Evolutionary conservation across 2,797 vertebrate genomes (phyloP).

Genomic region (Sebastes flavidus): DNA sequence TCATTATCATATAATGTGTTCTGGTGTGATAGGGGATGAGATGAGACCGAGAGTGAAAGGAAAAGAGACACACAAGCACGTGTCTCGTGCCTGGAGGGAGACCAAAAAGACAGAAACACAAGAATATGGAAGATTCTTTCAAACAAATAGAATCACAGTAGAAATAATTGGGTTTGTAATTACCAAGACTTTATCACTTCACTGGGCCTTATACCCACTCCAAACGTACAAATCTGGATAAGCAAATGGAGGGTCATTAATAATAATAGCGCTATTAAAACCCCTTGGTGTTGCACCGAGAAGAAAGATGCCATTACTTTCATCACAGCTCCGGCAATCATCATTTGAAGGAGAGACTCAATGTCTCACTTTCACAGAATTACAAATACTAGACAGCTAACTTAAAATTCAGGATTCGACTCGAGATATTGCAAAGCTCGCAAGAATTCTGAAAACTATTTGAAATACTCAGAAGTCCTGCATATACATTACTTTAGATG

Average conservation of each 20-base stretch:
- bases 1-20: constrained; percentile 35
- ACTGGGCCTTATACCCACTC: constrained; percentile 68
- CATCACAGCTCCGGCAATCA: constrained; percentile 83
- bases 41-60: neutral
- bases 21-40: constrained; percentile 19
- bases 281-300: constrained; percentile 81
- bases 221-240: constrained; percentile 83
- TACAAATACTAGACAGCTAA: constrained; percentile 72
- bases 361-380: constrained; percentile 81
- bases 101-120: constrained; percentile 46
- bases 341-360: constrained; percentile 78
- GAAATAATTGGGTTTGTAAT: constrained; percentile 90
- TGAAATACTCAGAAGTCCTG: neutral
- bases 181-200: constrained; percentile 85
- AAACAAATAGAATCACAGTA: constrained; percentile 86
- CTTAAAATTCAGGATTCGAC: constrained; percentile 55
- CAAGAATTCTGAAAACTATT: constrained; percentile 30
- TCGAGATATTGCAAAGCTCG: constrained; percentile 36
- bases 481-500: constrained; percentile 18
- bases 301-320: constrained; percentile 84
- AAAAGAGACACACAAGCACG: neutral
- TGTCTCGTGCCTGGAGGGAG: constrained; percentile 6
- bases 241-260: constrained; percentile 89
- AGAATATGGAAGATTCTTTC: constrained; percentile 76
- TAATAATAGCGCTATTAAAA: constrained; percentile 92